Evolutionary conservation across 2,888 invertebrate genomes (phyloP), one percentile per base, ranked within the genome.

Genomic region (Harpagoxenus sublaevis): DNA sequence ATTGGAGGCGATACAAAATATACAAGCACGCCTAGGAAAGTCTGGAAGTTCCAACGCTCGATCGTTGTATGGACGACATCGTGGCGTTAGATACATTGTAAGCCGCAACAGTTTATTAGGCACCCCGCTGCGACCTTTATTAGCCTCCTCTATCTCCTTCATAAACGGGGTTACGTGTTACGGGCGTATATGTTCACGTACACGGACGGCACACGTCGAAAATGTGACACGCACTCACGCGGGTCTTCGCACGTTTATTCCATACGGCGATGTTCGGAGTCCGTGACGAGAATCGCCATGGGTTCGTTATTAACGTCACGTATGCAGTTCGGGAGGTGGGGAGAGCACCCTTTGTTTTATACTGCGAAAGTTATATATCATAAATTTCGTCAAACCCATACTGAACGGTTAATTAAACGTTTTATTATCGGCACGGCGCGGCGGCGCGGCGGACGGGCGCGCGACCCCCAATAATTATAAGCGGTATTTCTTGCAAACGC

Each of bases 71-170:
- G 55, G 74, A 83, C 39, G 79, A 68, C 51, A 68, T 65, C 62
- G 68, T 63, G 78, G 60, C 70, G 57, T 81, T 48, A 57, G 65
- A 83, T 85, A 68, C 84, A 84, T 88, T 71, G 88, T 91, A 91
- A 90, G 91, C 91, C 79, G 60, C 86, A 88, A 75, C 89, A 91
- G 93, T 94, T 93, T 94, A 94, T 94, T 94, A 94, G 92, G 90
- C 89, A 90, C 85, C 94, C 91, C 85, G 92, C 92, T 90, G 94
- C 84, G 93, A 88, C 90, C 92, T 94, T 94, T 94, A 94, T 94
- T 94, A 93, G 92, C 88, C 85, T 89, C 83, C 86, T 83, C 78
- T 85, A 79, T 85, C 87, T 84, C 85, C 86, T 86, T 88, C 86
- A 84, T 90, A 91, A 91, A 87, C 77, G 81, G 66, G 74, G 79